Percentiles rank a stretch among this genome's conserved stretches.
phyloP scores from a whole-genome alignment of 1,140 invertebrate genomes.

The Asbolus verrucosus region DNA sequence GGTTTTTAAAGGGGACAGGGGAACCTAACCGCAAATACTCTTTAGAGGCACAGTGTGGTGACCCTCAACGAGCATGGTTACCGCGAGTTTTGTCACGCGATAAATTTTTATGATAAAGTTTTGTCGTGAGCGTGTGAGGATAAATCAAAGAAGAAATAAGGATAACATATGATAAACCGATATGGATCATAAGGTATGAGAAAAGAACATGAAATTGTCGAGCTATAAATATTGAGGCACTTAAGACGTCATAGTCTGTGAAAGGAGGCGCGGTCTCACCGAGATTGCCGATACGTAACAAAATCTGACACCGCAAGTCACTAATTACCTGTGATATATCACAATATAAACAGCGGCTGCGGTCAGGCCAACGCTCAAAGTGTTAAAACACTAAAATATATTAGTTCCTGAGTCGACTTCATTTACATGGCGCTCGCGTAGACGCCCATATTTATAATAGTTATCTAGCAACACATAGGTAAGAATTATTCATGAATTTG shows the following conservation, averaged over 20 bases:
- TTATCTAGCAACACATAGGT: conserved; percentile 59
- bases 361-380: conserved; percentile 57
- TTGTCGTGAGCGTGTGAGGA: conserved; percentile 47
- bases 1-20: neutral
- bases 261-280: conserved; percentile 53
- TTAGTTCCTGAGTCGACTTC: conserved; percentile 61
- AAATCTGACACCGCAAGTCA: conserved; percentile 60
- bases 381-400: conserved; percentile 64
- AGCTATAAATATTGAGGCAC: conserved; percentile 60
- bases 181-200: conserved; percentile 56
- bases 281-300: conserved; percentile 60
- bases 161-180: conserved; percentile 58
- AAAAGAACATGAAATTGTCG: conserved; percentile 53
- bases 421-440: conserved; percentile 59
- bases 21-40: neutral
- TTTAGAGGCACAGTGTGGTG: neutral
- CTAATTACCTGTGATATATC: conserved; percentile 64
- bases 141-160: conserved; percentile 52
- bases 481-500: conserved; percentile 60
- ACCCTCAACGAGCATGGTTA: conserved; percentile 9
- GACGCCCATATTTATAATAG: conserved; percentile 62
- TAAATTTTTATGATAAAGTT: conserved; percentile 28
- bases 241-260: conserved; percentile 57
- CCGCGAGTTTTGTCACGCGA: conserved; percentile 24
- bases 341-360: conserved; percentile 63